phyloP scores from a whole-genome alignment of 1,140 invertebrate genomes.

The Hesperophylax magnus region DNA sequence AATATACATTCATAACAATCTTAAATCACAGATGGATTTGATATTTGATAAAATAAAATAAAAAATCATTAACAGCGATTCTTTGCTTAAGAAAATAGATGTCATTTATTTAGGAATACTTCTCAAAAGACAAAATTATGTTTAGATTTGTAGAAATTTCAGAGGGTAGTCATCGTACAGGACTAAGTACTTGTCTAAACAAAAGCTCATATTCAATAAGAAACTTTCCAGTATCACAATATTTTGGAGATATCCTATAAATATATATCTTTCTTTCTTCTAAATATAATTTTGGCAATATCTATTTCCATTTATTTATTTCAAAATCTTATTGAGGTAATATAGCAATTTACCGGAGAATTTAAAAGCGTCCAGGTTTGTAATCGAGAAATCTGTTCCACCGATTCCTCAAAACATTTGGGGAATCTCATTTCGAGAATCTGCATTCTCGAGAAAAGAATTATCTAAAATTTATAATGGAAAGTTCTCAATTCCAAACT shows the following conservation, averaged over 20 bases:
- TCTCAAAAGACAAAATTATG: not conserved
- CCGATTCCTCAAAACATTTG: too few relatives aligned
- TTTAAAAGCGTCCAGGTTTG: too few relatives aligned
- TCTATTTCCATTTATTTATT: not conserved
- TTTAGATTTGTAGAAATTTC: not conserved
- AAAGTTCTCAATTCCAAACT: too few relatives aligned
- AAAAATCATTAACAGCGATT: conserved; percentile 4
- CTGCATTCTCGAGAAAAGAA: too few relatives aligned
- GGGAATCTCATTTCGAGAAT: too few relatives aligned
- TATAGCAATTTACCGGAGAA: not conserved
- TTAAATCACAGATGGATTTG: conserved; percentile 27
- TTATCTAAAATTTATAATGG: too few relatives aligned
- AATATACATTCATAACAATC: conserved; percentile 3
- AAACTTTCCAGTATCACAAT: conserved; percentile 40
- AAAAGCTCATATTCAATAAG: conserved; percentile 11
- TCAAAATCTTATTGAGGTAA: not conserved
- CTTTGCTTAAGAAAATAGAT: conserved; percentile 14
- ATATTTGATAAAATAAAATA: not conserved
- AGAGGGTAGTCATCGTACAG: not conserved
- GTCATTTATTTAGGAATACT: conserved; percentile 1
- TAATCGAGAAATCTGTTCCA: too few relatives aligned
- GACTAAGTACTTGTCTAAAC: conserved; percentile 14
- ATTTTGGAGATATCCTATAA: conserved; percentile 37
- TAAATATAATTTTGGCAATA: conserved; percentile 15
- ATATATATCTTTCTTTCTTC: conserved; percentile 22